These are phyloP conservation scores for Ellobius talpinus DNA, from an alignment of 2,113 vertebrate species.

Conservation along the genomic window DNA sequence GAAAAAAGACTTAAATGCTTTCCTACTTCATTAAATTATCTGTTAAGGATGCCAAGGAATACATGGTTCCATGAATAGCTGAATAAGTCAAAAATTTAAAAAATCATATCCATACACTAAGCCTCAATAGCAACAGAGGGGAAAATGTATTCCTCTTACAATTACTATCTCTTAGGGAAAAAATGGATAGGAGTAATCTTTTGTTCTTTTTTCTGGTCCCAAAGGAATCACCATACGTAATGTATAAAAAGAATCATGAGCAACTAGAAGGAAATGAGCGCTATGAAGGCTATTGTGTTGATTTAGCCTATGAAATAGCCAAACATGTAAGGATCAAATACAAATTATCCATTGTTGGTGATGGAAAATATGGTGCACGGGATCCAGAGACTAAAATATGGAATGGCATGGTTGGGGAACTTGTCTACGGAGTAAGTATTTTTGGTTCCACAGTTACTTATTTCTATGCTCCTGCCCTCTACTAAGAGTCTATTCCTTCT, in stretches of 20 bases:
- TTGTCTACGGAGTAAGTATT: constrained; percentile 99
- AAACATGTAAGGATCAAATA: constrained; percentile 99
- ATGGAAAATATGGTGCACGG: constrained; percentile 98
- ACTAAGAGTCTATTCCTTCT: constrained; percentile 47
- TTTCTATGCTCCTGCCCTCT: constrained; percentile 43
- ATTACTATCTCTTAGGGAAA: constrained; percentile 84
- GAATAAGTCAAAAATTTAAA: background rate
- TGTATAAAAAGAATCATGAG: constrained; percentile 99
- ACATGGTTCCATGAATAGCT: background rate
- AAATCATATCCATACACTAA: constrained; percentile 1
- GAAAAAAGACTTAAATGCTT: constrained; percentile 14
- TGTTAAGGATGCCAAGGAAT: constrained; percentile 41
- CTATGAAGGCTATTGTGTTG: constrained; percentile 99
- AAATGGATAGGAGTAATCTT: constrained; percentile 88
- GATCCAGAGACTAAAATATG: constrained; percentile 99
- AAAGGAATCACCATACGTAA: constrained; percentile 99
- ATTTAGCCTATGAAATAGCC: constrained; percentile 99
- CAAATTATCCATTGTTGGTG: constrained; percentile 99
- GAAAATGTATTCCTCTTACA: constrained; percentile 20
- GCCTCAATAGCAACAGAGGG: constrained; percentile 9
- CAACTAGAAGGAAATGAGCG: constrained; percentile 99
- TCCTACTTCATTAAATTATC: constrained; percentile 49
- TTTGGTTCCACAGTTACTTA: constrained; percentile 81
- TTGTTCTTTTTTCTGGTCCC: constrained; percentile 87
- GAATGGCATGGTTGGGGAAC: constrained; percentile 99